These are phyloP conservation scores for Heliconius erato DNA, from an alignment of 2,888 invertebrate genomes.

Conservation along the genomic window DNA sequence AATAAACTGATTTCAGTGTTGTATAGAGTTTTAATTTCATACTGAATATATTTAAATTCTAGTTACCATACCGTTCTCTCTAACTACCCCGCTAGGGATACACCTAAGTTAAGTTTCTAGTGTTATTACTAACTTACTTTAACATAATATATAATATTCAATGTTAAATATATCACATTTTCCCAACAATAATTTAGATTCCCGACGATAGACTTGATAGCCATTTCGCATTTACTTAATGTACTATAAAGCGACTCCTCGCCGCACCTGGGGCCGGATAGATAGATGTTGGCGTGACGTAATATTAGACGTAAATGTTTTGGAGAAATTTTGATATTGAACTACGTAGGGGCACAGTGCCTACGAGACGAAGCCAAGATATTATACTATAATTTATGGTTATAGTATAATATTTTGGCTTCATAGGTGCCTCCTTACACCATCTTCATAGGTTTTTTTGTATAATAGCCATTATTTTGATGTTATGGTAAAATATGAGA, in stretches of 20 bases:
- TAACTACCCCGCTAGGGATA: too few relatives aligned
- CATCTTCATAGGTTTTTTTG: too few relatives aligned
- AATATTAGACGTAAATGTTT: constrained; percentile 17
- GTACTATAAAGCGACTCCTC: constrained; percentile 37
- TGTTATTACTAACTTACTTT: too few relatives aligned
- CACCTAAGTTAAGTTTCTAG: too few relatives aligned
- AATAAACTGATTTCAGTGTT: too few relatives aligned
- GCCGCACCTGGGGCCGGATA: constrained; percentile 35
- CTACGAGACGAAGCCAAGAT: neutral
- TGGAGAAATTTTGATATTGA: constrained; percentile 18
- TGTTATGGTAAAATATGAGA: neutral
- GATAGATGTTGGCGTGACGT: constrained; percentile 8
- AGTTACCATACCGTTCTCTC: too few relatives aligned
- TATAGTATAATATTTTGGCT: too few relatives aligned
- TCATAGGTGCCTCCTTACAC: too few relatives aligned
- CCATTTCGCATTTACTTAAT: constrained; percentile 46
- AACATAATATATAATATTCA: too few relatives aligned
- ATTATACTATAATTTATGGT: neutral
- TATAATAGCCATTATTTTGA: neutral
- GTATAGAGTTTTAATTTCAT: too few relatives aligned
- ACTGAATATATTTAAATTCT: too few relatives aligned
- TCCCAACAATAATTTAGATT: neutral
- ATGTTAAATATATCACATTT: neutral
- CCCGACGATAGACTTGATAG: constrained; percentile 23
- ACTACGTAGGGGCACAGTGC: neutral